Evolutionary conservation across 2,888 invertebrate species (phyloP).

Genomic region (Alentia gelatinosa): DNA sequence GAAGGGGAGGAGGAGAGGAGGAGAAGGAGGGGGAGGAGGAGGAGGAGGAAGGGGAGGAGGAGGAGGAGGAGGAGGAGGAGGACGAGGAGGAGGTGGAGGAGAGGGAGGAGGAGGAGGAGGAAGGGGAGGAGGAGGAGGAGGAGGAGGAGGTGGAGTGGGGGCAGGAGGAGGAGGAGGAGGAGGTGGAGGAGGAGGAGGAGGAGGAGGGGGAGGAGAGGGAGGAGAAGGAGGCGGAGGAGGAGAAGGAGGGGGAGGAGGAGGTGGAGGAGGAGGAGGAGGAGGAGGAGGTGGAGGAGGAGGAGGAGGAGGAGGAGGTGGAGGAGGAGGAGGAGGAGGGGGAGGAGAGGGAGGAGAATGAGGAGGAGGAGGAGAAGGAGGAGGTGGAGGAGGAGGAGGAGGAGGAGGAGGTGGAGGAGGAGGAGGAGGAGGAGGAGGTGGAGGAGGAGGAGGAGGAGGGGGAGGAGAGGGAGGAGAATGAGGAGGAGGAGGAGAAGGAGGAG

Average conservation of each 20-base stretch:
- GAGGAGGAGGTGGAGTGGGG: not conserved
- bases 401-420: not conserved
- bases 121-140: not conserved
- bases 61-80: not conserved
- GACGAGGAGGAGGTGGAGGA: not conserved
- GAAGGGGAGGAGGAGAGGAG: not conserved
- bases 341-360: not conserved
- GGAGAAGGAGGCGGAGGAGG: no score
- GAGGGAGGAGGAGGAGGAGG: not conserved
- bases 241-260: not conserved
- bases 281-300: conserved; percentile 11
- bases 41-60: not conserved
- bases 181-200: not conserved
- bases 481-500: not conserved
- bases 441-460: not conserved
- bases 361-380: not conserved
- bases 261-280: conserved; percentile 10
- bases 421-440: not conserved
- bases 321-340: not conserved
- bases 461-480: not conserved
- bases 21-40: not conserved
- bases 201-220: not conserved
- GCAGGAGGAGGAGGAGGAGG: no score
- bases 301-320: not conserved
- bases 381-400: not conserved